Conservation (phyloP, 2,888 invertebrate genomes). For the Actias luna region DNA sequence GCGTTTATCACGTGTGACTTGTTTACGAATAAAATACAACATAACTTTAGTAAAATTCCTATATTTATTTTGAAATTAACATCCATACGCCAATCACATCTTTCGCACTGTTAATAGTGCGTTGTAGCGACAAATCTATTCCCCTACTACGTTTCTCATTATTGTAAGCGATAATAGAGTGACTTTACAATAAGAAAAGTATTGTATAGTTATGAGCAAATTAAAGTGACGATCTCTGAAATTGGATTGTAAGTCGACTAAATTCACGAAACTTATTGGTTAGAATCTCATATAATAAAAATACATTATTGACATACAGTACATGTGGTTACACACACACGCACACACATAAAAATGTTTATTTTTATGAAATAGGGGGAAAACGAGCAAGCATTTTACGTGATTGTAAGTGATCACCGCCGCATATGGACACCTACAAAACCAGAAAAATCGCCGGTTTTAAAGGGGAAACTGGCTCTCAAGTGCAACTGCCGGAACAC, state of each 20-base stretch:
- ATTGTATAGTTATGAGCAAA: neutral
- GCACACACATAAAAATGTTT: no score
- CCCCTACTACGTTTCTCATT: constrained; percentile 10
- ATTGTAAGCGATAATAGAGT: neutral
- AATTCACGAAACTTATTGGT: no score
- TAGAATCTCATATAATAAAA: no score
- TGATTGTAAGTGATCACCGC: no score
- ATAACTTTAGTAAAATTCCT: constrained; percentile 28
- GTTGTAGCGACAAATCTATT: constrained; percentile 15
- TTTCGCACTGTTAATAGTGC: constrained; percentile 19
- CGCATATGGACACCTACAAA: no score
- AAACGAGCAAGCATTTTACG: no score
- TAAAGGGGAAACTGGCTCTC: no score
- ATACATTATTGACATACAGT: no score
- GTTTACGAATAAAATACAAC: constrained; percentile 14
- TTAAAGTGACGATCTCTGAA: neutral
- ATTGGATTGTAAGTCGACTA: neutral
- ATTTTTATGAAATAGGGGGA: no score
- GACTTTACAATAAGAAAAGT: neutral
- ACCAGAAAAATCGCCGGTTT: no score
- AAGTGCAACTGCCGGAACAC: no score
- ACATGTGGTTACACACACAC: no score
- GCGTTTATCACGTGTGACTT: constrained; percentile 2
- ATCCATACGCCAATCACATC: constrained; percentile 31
- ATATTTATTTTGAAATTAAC: constrained; percentile 33